Evolutionary conservation across 2,113 vertebrate genomes (phyloP).

Genomic region (Neopipo cinnamomea): DNA sequence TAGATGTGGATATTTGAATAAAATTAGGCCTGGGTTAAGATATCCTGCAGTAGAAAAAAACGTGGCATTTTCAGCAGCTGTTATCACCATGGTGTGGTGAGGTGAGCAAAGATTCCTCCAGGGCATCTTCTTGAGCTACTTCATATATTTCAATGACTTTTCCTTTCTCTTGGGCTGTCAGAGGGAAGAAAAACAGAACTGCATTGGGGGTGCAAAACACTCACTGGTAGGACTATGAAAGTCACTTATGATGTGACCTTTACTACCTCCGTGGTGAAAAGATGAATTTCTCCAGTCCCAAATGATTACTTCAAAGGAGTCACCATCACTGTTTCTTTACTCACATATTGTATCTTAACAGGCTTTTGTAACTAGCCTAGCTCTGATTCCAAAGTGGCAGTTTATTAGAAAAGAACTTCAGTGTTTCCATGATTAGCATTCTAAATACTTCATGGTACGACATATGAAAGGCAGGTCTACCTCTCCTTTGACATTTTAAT

Average conservation of each 20-base stretch:
- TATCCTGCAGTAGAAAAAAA: neutral
- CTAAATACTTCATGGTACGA: neutral
- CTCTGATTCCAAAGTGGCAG: neutral
- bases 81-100: neutral
- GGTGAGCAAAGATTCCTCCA: neutral
- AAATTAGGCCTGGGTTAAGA: neutral
- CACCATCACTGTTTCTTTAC: neutral
- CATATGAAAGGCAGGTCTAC: neutral
- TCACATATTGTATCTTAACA: neutral
- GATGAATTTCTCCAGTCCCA: neutral
- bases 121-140: neutral
- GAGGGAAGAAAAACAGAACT: neutral
- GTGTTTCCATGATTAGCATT: neutral
- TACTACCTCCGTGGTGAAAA: neutral
- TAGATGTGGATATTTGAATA: neutral
- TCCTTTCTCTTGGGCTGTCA: neutral
- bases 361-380: neutral
- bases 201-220: neutral
- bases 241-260: neutral
- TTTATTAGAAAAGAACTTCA: neutral
- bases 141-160: neutral
- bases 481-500: conserved; percentile 53
- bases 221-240: neutral
- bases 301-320: neutral
- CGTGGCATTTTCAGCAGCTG: neutral